phyloP scores from a whole-genome alignment of 2,113 vertebrate genomes.

The Eonycteris spelaea region DNA sequence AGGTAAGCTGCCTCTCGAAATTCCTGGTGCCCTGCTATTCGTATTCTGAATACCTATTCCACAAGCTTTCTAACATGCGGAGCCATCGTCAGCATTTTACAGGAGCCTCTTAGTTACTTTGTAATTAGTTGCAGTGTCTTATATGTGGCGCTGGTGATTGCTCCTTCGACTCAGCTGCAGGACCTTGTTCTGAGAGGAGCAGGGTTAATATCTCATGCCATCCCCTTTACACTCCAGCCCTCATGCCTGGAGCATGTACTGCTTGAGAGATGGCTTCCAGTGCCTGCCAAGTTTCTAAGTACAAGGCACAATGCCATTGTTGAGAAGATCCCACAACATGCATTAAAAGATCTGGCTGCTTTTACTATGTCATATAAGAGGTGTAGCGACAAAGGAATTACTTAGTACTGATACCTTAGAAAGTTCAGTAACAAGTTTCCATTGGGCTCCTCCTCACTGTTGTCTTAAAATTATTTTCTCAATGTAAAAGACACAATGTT shows the following conservation, averaged over 20 bases:
- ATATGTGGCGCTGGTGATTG: background rate
- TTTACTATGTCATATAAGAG: background rate
- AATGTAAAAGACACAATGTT: background rate
- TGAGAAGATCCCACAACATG: background rate
- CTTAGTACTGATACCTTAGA: background rate
- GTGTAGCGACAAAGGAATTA: background rate
- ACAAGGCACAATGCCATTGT: background rate
- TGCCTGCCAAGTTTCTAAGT: background rate
- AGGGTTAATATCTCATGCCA: background rate
- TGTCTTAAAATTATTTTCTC: constrained; percentile 37
- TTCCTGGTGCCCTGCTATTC: background rate
- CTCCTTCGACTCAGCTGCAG: background rate
- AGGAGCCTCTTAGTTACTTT: background rate
- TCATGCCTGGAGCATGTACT: background rate
- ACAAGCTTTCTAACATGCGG: background rate
- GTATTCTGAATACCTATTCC: background rate
- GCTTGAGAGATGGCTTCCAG: background rate
- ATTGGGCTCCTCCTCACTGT: background rate
- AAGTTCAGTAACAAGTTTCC: background rate
- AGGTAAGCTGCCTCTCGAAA: background rate
- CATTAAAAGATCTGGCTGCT: background rate
- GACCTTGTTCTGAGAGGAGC: background rate
- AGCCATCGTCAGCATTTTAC: background rate
- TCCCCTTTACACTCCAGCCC: background rate
- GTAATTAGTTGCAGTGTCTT: background rate